A percentile compares a stretch with the other conserved stretches of the same genome.
Conservation (phyloP, 2,797 vertebrate species). For the Lycodopsis pacificus region DNA sequence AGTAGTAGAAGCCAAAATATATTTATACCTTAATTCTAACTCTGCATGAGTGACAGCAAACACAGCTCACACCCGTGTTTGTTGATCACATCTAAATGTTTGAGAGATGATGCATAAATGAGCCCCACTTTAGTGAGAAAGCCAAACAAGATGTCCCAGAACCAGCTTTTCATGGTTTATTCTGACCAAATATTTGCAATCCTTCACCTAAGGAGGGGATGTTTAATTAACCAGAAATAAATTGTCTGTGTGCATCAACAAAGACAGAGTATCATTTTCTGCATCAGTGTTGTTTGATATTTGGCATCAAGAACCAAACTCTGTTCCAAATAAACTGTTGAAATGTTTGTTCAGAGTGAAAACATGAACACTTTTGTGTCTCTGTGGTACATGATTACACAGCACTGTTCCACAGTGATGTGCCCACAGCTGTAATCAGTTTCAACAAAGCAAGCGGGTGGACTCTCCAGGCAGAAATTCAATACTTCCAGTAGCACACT, state of each 20-base stretch:
- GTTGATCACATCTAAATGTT: neutral
- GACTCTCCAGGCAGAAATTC: constrained; percentile 20
- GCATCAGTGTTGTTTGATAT: constrained; percentile 5
- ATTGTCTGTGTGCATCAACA: neutral
- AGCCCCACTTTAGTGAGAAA: neutral
- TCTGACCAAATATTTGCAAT: neutral
- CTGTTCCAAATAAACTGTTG: constrained; percentile 3
- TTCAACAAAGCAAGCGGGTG: constrained; percentile 17
- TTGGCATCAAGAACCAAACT: neutral
- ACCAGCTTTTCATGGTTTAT: neutral
- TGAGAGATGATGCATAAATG: neutral
- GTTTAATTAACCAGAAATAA: constrained; percentile 4
- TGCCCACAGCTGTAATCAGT: constrained; percentile 9
- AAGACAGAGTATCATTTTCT: neutral
- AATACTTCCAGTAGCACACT: neutral
- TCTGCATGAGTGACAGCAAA: neutral
- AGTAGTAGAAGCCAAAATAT: too few species aligned
- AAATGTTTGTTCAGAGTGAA: constrained; percentile 9
- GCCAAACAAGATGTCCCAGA: neutral
- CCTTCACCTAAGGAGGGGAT: neutral
- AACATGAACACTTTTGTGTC: constrained; percentile 18
- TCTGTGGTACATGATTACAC: constrained; percentile 12
- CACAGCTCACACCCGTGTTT: constrained; percentile 2
- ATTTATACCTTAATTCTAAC: too few species aligned
- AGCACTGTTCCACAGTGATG: neutral